phyloP scores from a whole-genome alignment of 2,888 invertebrate genomes.

The Callyntrura sp. region DNA sequence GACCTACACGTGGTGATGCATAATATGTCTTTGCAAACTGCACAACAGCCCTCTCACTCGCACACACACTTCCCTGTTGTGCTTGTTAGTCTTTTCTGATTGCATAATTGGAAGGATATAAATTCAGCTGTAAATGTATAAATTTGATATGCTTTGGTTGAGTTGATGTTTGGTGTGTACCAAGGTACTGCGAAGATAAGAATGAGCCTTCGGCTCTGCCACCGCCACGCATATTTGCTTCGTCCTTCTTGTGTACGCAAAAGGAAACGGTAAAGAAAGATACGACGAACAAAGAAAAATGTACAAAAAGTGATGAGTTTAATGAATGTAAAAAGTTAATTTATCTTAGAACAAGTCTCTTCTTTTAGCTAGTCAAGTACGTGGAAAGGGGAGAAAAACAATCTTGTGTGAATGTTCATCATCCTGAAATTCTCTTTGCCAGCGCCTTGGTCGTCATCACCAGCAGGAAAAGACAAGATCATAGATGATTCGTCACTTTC shows the following conservation, averaged over 20 bases:
- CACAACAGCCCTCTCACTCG: background rate
- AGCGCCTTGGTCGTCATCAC: background rate
- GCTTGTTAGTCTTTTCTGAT: slow-evolving; percentile 30
- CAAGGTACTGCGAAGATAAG: background rate
- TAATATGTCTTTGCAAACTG: background rate
- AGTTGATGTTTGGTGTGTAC: slow-evolving; percentile 1
- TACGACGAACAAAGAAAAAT: slow-evolving; percentile 6
- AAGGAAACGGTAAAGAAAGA: background rate
- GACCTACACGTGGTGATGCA: background rate
- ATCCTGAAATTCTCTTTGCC: background rate
- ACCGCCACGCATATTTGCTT: background rate
- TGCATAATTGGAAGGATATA: slow-evolving; percentile 38
- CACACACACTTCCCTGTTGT: slow-evolving; percentile 10
- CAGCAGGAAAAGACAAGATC: slow-evolving; percentile 2
- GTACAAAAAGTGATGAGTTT: slow-evolving; percentile 55
- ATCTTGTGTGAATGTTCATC: background rate
- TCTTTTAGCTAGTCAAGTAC: slow-evolving; percentile 8
- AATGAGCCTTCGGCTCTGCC: background rate
- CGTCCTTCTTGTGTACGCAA: background rate
- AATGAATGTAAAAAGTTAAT: slow-evolving; percentile 57
- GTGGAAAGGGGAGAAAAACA: background rate
- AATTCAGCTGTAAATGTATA: background rate
- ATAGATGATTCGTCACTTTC: slow-evolving; percentile 39
- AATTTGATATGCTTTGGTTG: background rate
- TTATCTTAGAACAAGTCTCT: slow-evolving; percentile 49